Base-by-base conservation (phyloP, 1,140 invertebrate genomes). In the Phocides pigmalion region DNA sequence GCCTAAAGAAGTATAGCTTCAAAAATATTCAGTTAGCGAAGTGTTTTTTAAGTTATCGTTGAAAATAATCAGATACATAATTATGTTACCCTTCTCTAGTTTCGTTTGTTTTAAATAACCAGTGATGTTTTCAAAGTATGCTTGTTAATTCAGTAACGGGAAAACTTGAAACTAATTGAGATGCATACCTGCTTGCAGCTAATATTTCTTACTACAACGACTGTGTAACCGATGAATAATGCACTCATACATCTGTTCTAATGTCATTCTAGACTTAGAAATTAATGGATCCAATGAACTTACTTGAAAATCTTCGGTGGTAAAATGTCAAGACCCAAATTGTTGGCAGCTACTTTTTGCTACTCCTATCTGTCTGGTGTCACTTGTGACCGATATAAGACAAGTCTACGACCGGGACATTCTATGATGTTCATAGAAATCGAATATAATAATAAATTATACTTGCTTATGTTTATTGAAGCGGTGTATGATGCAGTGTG, bases 291-390 rank as follows among this genome's bases (percentile, higher is more conserved):
- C 42, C 17, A 46, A 46, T 46, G 42, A 46, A 46, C 42, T 46
- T 46, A 46, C 42, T 20, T 12, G 42, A 46, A 46, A 46, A 6
- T 20, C 17, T 46, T 46, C 42, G 17, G 17, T 19, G 17, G 42
- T 46, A 46, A 49, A 49, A 49, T 49, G 46, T 28, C 46, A 28
- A 28, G 46, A 49, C 46, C 12, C n/a, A 49, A 49, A 49, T 49
- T 49, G 20, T 49, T 49, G 46, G 46, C 46, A 49, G 9, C 46
- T 49, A 25, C 20, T 46, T 46, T n/a, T 46, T 20, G 17, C n/a
- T 46, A 32, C 9, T 32, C 28, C n/a, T 32, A 32, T 46, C 22
- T 49, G 46, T 49, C 46, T 49, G 19, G 22, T 49, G 46, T 5
- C 20, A 49, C 19, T 49, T 15, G 46, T 49, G 6, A 28, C 20